Conservation (phyloP, 2,113 vertebrate genomes). For the Rhinoderma darwinii region DNA sequence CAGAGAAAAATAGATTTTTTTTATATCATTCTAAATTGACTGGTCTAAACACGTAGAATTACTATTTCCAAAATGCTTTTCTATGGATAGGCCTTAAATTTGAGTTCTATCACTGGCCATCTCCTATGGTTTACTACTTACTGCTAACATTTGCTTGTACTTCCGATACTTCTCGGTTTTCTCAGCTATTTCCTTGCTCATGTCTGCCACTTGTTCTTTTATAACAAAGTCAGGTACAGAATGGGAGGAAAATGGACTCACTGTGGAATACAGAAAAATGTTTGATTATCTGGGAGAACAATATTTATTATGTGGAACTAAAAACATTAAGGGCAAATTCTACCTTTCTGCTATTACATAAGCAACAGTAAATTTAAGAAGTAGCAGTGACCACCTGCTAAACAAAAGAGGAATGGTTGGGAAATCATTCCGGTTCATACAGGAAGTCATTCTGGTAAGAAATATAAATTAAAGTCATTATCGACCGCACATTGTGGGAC, state of each 20-base stretch:
- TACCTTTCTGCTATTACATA: neutral
- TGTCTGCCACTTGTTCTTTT: conserved; percentile 87
- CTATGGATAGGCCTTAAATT: neutral
- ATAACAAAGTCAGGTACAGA: conserved; percentile 82
- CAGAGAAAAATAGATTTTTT: too few species aligned
- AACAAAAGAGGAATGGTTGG: neutral
- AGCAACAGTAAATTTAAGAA: neutral
- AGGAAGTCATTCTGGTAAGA: neutral
- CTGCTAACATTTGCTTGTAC: conserved; percentile 90
- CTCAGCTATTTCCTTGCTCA: conserved; percentile 88
- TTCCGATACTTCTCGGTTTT: conserved; percentile 93
- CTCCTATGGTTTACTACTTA: conserved; percentile 70
- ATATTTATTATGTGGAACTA: neutral
- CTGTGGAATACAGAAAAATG: conserved; percentile 65
- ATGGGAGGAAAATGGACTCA: conserved; percentile 79
- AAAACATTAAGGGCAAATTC: neutral
- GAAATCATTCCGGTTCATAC: too few species aligned
- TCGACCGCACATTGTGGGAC: neutral
- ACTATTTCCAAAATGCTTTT: too few species aligned
- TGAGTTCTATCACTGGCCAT: neutral
- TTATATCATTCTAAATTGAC: too few species aligned
- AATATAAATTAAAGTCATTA: neutral
- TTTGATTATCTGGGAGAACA: neutral
- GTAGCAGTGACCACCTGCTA: too few species aligned
- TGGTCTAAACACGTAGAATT: too few species aligned